Evolutionary conservation across 2,888 invertebrate species (phyloP).

Genomic region (Salticus scenicus): DNA sequence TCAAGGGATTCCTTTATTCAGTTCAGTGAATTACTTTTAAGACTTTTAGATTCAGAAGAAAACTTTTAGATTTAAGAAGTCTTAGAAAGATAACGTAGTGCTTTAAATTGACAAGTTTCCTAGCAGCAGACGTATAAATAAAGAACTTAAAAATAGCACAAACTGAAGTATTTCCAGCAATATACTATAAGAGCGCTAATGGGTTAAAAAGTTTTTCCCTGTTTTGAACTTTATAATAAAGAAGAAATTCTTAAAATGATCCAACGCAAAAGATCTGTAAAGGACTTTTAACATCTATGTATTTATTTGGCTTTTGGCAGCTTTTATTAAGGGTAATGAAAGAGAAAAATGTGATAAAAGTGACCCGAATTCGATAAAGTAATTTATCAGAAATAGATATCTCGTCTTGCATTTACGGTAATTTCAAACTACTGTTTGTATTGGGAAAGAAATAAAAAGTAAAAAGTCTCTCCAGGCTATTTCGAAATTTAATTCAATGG

Average conservation of each 20-base stretch:
- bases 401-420: too few relatives aligned
- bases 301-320: not conserved
- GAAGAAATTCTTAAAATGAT: not conserved
- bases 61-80: not conserved
- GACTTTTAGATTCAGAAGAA: not conserved
- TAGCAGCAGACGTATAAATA: not conserved
- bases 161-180: not conserved
- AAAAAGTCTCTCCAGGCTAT: too few relatives aligned
- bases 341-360: not conserved
- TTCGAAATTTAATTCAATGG: too few relatives aligned
- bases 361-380: not conserved
- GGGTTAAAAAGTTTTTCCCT: not conserved
- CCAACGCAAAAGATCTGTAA: not conserved
- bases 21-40: not conserved
- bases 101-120: not conserved
- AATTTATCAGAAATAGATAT: too few relatives aligned
- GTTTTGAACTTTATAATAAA: not conserved
- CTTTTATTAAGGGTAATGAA: not conserved
- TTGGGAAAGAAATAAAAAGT: too few relatives aligned
- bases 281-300: not conserved
- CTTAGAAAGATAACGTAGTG: not conserved
- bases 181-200: not conserved
- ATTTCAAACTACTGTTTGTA: too few relatives aligned
- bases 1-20: not conserved
- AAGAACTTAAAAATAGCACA: not conserved